Base-by-base conservation (phyloP, 2,797 vertebrate genomes). In the Propithecus perrieri region DNA sequence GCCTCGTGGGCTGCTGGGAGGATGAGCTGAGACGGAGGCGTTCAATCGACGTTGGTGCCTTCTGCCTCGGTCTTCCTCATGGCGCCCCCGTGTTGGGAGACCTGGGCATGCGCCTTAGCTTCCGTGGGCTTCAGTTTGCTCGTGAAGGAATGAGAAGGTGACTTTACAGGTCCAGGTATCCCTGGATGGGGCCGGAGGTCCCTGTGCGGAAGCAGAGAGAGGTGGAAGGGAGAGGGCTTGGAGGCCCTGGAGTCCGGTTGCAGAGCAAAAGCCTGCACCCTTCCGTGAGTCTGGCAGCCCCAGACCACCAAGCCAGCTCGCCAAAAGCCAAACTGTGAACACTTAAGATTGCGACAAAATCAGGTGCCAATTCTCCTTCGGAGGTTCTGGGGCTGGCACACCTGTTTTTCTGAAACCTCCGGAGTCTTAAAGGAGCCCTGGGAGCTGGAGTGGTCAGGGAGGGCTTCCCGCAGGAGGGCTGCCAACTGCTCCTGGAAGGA, bases 381-480 rank as follows among this genome's bases (percentile, higher is more conserved):
- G 69, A 75, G 55, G 13, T 18, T 26, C 41, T 15, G n/a, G 67
- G 41, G 43, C 67, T 28, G 15, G 84, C 10, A 15, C 1, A 7
- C 28, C 14, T 59, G 24, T 24, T 81, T 43, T 88, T 76, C 59
- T 14, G 59, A 57, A 18, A 55, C 18, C 30, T n/a, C 24, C 10
- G 74, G 61, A 46, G 43, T 59, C 93, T 61, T 75, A 3, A 57
- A 74, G 79, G 79, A 72, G 10, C 78, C 46, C 26, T 26, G 6
- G 46, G 17, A 50, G 30, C 61, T 46, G 57, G 50, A 43, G 61
- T 61, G 28, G 15, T 74, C 26, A 43, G 61, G 41, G 75, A 89
- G 85, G 80, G 61, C 74, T 95, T 83, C 94, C 79, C 46, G 20
- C 0, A 46, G 69, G 88, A 38, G 35, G 72, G 5, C 65, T 85